Base-by-base conservation (phyloP, 1,140 invertebrate species). In the Drosophila bipectinata region DNA sequence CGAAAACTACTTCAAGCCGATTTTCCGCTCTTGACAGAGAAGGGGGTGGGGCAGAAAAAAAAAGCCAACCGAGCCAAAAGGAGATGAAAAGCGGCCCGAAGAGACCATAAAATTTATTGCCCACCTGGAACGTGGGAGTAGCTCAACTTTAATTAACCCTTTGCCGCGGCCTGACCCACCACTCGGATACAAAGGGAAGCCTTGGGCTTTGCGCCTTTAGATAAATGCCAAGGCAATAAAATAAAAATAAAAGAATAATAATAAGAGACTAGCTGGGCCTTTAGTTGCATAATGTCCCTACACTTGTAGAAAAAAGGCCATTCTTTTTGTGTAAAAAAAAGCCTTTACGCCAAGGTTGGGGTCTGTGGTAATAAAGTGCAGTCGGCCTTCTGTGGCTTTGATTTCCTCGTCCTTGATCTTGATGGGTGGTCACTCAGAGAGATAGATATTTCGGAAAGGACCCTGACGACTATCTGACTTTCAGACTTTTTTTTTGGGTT, bases 91-190 rank as follows among this genome's bases (percentile, higher is more conserved):
- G 44, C 37, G 6, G 9, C 26, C 15, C 8, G 60, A 52, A 48
- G 72, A 58, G 39, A 48, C 72, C 72, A 66, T 74, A 74, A 54
- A 74, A 74, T 74, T 74, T 74, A 74, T 74, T 74, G 72, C 71
- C 37, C 47, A 74, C 72, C 72, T 74, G 64, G 60, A 30, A 48
- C 48, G 71, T 57, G 59, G 72, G 72, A 60, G 71, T 37, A 26
- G 48, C 71, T 74, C 71, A 57, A 74, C 59, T 74, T 74, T 74
- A 74, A 74, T 74, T 74, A 74, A 74, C 72, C 72, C 72, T 74
- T 74, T 66, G 30, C 41, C 52, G 30, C 12, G 26, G 54, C 49
- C 53, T 56, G 53, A 21, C 41, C 39, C 39, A 41, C 39, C 14
- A n/a, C 6, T 24, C 5, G 24, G 41, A 12, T n/a, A 55, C 51